These are phyloP conservation scores for Burhinus bistriatus DNA, from an alignment of 2,113 vertebrate genomes.

Conservation along the genomic window DNA sequence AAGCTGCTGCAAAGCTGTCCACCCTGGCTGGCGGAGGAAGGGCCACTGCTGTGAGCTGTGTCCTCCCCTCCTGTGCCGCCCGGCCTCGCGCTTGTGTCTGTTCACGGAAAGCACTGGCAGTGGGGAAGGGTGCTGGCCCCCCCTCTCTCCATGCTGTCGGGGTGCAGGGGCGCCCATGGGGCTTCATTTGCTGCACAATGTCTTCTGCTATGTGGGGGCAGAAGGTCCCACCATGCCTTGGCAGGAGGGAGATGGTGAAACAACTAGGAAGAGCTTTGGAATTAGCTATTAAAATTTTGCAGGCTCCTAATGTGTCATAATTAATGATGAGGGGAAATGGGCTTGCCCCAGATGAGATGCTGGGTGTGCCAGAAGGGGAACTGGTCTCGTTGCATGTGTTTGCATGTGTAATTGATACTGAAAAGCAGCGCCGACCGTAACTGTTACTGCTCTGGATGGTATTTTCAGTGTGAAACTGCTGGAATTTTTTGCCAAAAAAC, in stretches of 20 bases:
- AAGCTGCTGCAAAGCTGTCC: not conserved
- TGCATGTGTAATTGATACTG: not conserved
- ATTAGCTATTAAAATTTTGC: not conserved
- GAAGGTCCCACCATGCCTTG: not conserved
- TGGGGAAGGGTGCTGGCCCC: not conserved
- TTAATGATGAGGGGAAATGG: not conserved
- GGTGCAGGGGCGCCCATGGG: not conserved
- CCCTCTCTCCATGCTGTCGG: accelerated
- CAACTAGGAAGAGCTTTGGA: not conserved
- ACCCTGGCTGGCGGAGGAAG: not conserved
- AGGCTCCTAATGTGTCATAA: not conserved
- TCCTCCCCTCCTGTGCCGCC: not conserved
- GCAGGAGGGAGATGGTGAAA: not conserved
- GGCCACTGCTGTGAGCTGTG: not conserved
- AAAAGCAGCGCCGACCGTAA: not conserved
- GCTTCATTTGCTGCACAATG: not conserved
- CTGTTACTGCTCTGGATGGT: not conserved
- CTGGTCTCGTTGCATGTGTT: not conserved
- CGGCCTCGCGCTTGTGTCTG: not conserved
- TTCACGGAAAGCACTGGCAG: not conserved
- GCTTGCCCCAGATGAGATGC: not conserved
- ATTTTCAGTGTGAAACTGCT: not conserved
- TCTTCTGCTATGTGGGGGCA: not conserved
- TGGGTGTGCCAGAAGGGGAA: not conserved
- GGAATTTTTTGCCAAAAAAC: not conserved